Conservation (phyloP, 1,140 invertebrate genomes). For the Sycophila sp. region DNA sequence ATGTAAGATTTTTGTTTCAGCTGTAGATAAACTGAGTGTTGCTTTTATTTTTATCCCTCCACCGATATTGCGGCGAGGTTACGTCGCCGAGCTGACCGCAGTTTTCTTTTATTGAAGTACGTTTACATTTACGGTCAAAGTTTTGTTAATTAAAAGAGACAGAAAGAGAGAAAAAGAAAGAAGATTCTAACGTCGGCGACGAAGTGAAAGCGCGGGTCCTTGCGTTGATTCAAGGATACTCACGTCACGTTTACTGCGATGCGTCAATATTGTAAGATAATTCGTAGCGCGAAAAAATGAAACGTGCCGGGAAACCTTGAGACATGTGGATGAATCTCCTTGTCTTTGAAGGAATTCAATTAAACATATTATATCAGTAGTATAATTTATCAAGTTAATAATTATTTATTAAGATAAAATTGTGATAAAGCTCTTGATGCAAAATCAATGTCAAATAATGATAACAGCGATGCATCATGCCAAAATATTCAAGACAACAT, state of each 20-base stretch:
- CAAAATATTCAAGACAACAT: not conserved
- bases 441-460: constrained; percentile 1
- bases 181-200: not conserved
- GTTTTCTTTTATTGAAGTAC: too few relatives aligned
- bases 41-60: not conserved
- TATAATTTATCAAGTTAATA: too few relatives aligned
- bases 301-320: not conserved
- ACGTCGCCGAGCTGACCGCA: too few relatives aligned
- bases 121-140: not conserved
- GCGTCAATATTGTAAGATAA: constrained; percentile 16
- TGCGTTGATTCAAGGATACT: not conserved
- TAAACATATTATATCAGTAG: not conserved
- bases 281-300: not conserved
- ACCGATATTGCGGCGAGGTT: too few relatives aligned
- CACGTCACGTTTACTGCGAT: not conserved
- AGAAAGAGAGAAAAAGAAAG: too few relatives aligned
- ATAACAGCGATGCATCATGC: constrained; percentile 24
- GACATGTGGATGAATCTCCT: not conserved
- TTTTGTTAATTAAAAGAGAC: not conserved
- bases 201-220: not conserved
- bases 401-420: too few relatives aligned
- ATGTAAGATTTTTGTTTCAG: too few relatives aligned
- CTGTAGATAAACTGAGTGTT: too few relatives aligned
- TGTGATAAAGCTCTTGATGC: not conserved
- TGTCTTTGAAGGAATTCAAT: not conserved